Conservation (phyloP, 2,888 invertebrate species). For the Biston stratarius region DNA sequence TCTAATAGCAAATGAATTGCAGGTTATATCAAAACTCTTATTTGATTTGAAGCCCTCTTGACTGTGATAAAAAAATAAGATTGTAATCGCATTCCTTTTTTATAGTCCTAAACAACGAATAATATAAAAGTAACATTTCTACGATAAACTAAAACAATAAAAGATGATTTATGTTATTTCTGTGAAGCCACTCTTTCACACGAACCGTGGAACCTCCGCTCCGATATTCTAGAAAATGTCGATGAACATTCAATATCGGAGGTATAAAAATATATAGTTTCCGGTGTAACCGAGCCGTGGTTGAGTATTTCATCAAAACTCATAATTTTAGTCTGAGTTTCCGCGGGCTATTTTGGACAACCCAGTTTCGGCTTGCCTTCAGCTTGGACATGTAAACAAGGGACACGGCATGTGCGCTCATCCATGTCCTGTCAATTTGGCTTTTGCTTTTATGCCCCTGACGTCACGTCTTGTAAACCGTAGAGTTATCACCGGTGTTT, state of each 20-base stretch:
- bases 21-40: too few relatives aligned
- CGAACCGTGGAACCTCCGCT: slow-evolving; percentile 27
- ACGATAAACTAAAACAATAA: slow-evolving; percentile 28
- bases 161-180: slow-evolving; percentile 39
- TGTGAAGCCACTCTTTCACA: slow-evolving; percentile 21
- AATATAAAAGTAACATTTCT: background rate
- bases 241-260: slow-evolving; percentile 47
- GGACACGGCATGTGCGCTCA: background rate
- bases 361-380: slow-evolving; percentile 61
- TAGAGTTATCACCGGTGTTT: too few relatives aligned
- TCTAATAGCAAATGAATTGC: too few relatives aligned
- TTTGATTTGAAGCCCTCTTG: too few relatives aligned
- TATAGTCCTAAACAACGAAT: background rate
- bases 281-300: slow-evolving; percentile 65
- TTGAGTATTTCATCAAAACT: slow-evolving; percentile 80
- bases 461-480: too few relatives aligned
- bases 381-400: slow-evolving; percentile 8
- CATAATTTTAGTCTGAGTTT: slow-evolving; percentile 80
- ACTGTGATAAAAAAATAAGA: too few relatives aligned
- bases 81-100: too few relatives aligned
- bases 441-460: background rate
- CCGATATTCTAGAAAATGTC: slow-evolving; percentile 45
- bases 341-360: slow-evolving; percentile 80
- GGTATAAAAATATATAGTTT: slow-evolving; percentile 67
- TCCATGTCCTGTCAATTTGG: background rate